Percentiles rank a stretch among this genome's conserved stretches.
Evolutionary conservation across 2,113 vertebrate genomes (phyloP).

Genomic region (Leuciscus idus): DNA sequence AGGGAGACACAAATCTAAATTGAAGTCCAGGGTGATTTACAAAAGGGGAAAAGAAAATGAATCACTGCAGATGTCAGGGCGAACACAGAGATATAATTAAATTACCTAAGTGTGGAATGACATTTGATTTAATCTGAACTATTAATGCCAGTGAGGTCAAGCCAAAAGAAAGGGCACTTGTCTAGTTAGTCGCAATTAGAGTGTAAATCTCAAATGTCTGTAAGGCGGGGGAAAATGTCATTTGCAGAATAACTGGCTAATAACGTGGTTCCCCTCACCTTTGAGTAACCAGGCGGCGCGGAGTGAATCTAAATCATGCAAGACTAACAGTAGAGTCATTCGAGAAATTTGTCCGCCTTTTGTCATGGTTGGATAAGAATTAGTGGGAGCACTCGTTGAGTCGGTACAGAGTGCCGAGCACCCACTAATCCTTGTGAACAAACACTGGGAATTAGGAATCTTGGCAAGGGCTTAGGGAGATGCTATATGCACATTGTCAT

Average conservation of each 20-base stretch:
- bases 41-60: slow-evolving; percentile 63
- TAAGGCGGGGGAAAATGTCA: slow-evolving; percentile 49
- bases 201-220: slow-evolving; percentile 52
- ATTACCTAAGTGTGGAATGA: slow-evolving; percentile 66
- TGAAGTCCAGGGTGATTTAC: slow-evolving; percentile 58
- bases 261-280: slow-evolving; percentile 49
- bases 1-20: slow-evolving; percentile 68
- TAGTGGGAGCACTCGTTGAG: slow-evolving; percentile 12
- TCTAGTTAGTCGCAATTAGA: slow-evolving; percentile 59
- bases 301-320: slow-evolving; percentile 49
- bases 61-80: slow-evolving; percentile 64
- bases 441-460: slow-evolving; percentile 28
- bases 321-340: slow-evolving; percentile 24
- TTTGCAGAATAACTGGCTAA: slow-evolving; percentile 53
- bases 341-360: slow-evolving; percentile 13
- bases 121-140: slow-evolving; percentile 65
- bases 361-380: slow-evolving; percentile 33
- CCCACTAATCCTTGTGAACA: slow-evolving; percentile 46
- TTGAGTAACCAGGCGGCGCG: slow-evolving; percentile 30
- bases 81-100: slow-evolving; percentile 68
- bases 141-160: slow-evolving; percentile 60
- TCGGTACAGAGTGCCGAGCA: slow-evolving; percentile 28
- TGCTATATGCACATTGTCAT: slow-evolving; percentile 32
- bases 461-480: slow-evolving; percentile 32
- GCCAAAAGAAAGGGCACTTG: slow-evolving; percentile 52